phyloP scores from a whole-genome alignment of 2,113 vertebrate genomes.

The Plectropomus leopardus region DNA sequence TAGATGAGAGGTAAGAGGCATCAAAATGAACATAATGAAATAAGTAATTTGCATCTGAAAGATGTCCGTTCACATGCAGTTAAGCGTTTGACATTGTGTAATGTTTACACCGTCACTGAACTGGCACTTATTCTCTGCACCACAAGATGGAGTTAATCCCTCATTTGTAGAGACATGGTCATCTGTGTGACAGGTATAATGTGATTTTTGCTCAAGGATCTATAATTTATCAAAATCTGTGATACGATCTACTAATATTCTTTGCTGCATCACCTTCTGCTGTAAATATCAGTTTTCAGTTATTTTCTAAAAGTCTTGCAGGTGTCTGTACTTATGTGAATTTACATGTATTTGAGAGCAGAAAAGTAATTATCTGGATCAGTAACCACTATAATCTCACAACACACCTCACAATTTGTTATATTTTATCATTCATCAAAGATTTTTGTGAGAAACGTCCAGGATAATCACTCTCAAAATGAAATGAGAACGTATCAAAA shows the following conservation, averaged over 20 bases:
- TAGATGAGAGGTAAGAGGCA: neutral
- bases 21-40: neutral
- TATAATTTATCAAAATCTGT: neutral
- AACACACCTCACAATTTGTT: neutral
- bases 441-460: neutral
- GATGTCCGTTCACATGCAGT: fast-evolving
- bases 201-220: neutral
- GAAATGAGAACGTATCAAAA: neutral
- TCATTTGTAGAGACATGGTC: neutral
- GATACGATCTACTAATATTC: neutral
- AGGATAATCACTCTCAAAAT: neutral
- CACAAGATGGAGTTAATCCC: slow-evolving; percentile 60
- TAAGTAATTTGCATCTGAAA: neutral
- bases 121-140: slow-evolving; percentile 21
- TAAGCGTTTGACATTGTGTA: neutral
- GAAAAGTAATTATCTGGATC: neutral
- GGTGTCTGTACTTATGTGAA: neutral
- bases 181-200: neutral
- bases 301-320: neutral
- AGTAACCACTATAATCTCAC: neutral
- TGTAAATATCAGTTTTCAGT: neutral
- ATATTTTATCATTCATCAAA: neutral
- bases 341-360: neutral
- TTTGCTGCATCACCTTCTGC: no score
- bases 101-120: neutral